Evolutionary conservation across 2,888 invertebrate genomes (phyloP).

Genomic region (Dromius quadrimaculatus): DNA sequence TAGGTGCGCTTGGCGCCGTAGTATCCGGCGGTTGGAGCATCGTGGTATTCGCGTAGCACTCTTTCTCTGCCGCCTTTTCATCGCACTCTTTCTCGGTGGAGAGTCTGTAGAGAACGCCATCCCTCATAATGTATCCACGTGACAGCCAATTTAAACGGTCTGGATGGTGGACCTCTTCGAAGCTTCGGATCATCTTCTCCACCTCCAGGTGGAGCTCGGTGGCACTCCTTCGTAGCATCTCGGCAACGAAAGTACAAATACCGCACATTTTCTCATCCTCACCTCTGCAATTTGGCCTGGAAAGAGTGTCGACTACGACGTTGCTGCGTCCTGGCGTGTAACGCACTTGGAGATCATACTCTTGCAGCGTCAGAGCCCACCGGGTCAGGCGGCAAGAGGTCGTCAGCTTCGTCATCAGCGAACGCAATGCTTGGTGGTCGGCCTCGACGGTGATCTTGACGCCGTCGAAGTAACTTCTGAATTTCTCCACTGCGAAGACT

Average conservation of each 20-base stretch:
- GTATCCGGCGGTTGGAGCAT: slow-evolving; percentile 58
- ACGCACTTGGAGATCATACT: slow-evolving; percentile 58
- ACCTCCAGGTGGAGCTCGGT: not conserved
- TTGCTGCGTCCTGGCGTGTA: slow-evolving; percentile 62
- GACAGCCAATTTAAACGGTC: not conserved
- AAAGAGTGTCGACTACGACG: slow-evolving; percentile 61
- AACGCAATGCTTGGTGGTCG: slow-evolving; percentile 65
- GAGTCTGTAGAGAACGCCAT: slow-evolving; percentile 4
- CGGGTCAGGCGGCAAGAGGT: slow-evolving; percentile 61
- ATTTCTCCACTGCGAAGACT: slow-evolving; percentile 60
- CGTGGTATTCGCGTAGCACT: slow-evolving; percentile 30
- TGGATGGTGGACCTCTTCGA: not conserved
- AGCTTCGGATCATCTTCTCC: not conserved
- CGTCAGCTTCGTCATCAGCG: slow-evolving; percentile 61
- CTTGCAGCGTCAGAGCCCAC: slow-evolving; percentile 63
- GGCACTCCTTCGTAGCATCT: not conserved
- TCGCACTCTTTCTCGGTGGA: not conserved
- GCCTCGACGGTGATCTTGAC: slow-evolving; percentile 60
- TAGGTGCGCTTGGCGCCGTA: slow-evolving; percentile 56
- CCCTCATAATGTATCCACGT: not conserved
- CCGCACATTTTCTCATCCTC: not conserved
- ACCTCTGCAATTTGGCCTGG: slow-evolving; percentile 55
- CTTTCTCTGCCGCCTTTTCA: not conserved
- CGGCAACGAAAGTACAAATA: not conserved
- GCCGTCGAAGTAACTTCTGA: slow-evolving; percentile 61